phyloP scores from a whole-genome alignment of 2,113 vertebrate genomes.

The Pelusios castaneus region DNA sequence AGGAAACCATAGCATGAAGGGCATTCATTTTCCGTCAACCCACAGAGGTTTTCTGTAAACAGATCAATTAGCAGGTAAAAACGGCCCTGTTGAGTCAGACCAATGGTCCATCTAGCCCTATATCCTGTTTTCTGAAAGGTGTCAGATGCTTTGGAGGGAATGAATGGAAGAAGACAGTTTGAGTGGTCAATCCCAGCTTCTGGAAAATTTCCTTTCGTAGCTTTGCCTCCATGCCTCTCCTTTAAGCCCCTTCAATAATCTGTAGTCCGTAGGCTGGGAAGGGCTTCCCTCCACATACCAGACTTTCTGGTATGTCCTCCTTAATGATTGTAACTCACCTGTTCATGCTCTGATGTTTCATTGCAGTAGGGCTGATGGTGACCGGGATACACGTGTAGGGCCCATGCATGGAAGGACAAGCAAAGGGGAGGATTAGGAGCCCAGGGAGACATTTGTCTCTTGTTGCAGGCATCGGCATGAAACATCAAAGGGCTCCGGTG shows the following conservation, averaged over 20 bases:
- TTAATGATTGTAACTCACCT: neutral
- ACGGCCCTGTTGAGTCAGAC: neutral
- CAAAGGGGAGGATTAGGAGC: neutral
- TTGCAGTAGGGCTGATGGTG: fast-evolving
- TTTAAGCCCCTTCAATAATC: neutral
- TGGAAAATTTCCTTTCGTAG: fast-evolving
- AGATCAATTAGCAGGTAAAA: neutral
- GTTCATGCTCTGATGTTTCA: neutral
- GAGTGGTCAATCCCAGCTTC: neutral
- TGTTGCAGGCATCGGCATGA: neutral
- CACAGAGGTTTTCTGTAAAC: conserved; percentile 37
- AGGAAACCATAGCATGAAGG: neutral
- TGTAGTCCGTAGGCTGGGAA: neutral
- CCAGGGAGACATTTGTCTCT: fast-evolving
- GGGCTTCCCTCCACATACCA: neutral
- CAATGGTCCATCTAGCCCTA: neutral
- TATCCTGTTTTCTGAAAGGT: neutral
- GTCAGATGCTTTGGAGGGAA: neutral
- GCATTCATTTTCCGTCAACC: conserved; percentile 39
- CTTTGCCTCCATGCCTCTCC: neutral
- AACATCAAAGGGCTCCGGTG: neutral
- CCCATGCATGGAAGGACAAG: neutral
- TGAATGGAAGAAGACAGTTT: neutral
- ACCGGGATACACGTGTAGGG: neutral
- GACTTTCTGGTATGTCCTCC: neutral